Percentiles rank a stretch among this genome's conserved stretches.
phyloP scores from a whole-genome alignment of 2,888 invertebrate genomes.

The Neoitamus cyanurus region DNA sequence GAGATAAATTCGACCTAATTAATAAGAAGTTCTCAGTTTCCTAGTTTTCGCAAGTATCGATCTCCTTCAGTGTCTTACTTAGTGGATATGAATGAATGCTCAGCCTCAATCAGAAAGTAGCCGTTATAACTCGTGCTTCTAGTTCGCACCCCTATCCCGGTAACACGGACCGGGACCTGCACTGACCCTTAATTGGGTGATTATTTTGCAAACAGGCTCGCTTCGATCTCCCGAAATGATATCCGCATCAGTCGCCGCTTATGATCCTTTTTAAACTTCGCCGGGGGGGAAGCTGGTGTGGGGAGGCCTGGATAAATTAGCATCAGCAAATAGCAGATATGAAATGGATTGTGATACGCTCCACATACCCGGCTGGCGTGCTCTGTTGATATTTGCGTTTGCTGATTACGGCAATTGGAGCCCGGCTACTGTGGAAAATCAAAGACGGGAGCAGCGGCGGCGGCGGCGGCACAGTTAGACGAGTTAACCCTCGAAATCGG shows the following conservation, averaged over 20 bases:
- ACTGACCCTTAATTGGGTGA: neutral
- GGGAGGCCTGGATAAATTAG: constrained; percentile 18
- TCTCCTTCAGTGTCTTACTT: no score
- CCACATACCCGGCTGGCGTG: neutral
- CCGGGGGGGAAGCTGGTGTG: neutral
- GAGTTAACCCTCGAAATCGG: constrained; percentile 11
- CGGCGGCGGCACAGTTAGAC: neutral
- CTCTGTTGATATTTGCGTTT: constrained; percentile 18
- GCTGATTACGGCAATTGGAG: constrained; percentile 15
- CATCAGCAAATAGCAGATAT: constrained; percentile 25
- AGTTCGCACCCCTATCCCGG: neutral
- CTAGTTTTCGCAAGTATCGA: neutral
- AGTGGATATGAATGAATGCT: neutral
- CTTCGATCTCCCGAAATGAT: constrained; percentile 1
- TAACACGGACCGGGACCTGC: neutral
- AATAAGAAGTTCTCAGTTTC: neutral
- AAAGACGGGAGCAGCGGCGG: neutral
- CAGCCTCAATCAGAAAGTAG: neutral
- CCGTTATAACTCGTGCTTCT: neutral
- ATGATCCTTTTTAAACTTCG: constrained; percentile 15
- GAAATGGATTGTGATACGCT: constrained; percentile 18
- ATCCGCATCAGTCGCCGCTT: neutral
- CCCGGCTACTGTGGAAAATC: neutral
- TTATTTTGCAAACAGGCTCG: neutral
- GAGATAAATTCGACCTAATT: neutral